Base-by-base conservation (phyloP, 2,113 vertebrate species). In the Apodemus speciosus region DNA sequence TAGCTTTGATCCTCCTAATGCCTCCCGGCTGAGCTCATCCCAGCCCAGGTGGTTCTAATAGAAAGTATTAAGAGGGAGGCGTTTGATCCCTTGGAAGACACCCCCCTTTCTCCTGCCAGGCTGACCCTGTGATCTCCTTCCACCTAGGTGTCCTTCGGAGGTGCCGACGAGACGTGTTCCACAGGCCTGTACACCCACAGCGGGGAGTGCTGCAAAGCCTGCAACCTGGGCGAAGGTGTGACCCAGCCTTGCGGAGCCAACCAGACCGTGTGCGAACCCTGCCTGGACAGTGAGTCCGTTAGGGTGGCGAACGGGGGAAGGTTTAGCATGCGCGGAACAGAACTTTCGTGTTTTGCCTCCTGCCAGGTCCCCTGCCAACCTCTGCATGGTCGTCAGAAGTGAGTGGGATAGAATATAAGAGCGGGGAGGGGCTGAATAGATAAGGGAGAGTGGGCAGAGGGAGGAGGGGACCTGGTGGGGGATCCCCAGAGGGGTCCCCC, bases 241-340 rank as follows among this genome's bases (percentile, higher is more conserved):
- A 95, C 97, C 93, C 98, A 97, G 95, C 97, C 97, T 35, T 99
- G 99, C 0, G 99, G 98, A 46, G 96, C 92, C 71, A 98, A 98
- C 90, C 99, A 99, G 98, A 99, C 99, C 0, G 97, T 98, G 90
- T 99, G 99, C 2, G 94, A 98, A 93, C 99, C 98, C 95, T 99
- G 99, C 97, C 96, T 99, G 97, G 99, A 99, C 98, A 99, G 99
- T 99, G 97, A 99, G 99, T 99, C 97, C 8, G 0, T 66, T 35
- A 15, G 85, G 21, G 35, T n/a, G 0, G 3, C 9, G 2, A 21
- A 2, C 0, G 10, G 9, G 23, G 35, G 8, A 2, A 13, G 1
- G 3, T 7, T 14, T 27, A 13, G 4, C 53, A 40, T 27, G 66
- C 71, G 25, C 46, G 3, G 27, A 20, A 9, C 72, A 30, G 66